Evolutionary conservation across 2,797 vertebrate species (phyloP).

Genomic region (Antrozous pallidus): DNA sequence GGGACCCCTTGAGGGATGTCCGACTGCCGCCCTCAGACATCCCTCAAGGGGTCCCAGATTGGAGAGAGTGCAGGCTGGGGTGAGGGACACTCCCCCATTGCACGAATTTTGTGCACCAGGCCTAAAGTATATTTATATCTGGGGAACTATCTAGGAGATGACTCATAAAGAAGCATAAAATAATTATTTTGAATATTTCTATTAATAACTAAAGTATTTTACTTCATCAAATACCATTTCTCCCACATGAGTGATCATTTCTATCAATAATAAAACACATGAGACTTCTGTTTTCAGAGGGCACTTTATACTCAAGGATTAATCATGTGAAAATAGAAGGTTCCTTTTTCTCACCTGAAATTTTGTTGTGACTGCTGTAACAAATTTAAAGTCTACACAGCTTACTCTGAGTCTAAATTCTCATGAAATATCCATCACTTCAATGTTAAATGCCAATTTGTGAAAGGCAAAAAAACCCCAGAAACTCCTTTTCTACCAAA

Average conservation of each 20-base stretch:
- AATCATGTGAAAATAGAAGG: not conserved
- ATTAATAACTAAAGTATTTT: not conserved
- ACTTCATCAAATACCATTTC: not conserved
- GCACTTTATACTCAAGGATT: not conserved
- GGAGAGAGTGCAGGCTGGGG: too few relatives aligned
- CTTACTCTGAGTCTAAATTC: not conserved
- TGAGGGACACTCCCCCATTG: too few relatives aligned
- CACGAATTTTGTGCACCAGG: too few relatives aligned
- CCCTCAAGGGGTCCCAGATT: too few relatives aligned
- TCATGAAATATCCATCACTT: not conserved
- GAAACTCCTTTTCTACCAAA: not conserved
- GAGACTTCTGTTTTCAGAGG: not conserved
- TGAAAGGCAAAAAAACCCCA: not conserved
- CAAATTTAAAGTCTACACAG: not conserved
- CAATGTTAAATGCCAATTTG: not conserved
- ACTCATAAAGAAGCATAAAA: not conserved
- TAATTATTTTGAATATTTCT: conserved; percentile 31
- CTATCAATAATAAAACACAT: not conserved
- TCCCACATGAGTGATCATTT: not conserved
- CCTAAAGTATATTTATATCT: not conserved
- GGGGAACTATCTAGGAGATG: not conserved
- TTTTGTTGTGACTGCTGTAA: not conserved
- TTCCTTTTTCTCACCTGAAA: not conserved
- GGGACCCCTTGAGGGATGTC: too few relatives aligned
- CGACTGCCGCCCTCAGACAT: too few relatives aligned